Evolutionary conservation across 2,888 invertebrate species (phyloP).

Genomic region (Epirrita christyi): DNA sequence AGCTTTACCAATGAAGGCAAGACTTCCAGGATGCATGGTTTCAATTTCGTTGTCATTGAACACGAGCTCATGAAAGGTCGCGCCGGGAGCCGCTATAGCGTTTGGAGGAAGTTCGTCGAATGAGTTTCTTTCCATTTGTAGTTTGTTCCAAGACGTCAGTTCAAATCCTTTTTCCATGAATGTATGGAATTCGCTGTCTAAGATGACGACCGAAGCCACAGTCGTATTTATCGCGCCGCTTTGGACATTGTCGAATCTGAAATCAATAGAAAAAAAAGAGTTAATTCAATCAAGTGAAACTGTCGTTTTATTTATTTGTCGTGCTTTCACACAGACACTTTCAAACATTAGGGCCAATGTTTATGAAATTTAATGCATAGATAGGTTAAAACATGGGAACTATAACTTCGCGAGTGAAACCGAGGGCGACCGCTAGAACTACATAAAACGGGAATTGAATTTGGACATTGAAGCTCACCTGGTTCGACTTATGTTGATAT

Average conservation of each 20-base stretch:
- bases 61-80: conserved; percentile 84
- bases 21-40: conserved; percentile 73
- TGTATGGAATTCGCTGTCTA: conserved; percentile 85
- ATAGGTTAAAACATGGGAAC: too few species aligned
- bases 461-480: too few species aligned
- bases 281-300: not conserved
- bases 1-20: conserved; percentile 85
- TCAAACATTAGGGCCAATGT: too few species aligned
- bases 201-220: conserved; percentile 85
- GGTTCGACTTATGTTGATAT: conserved; percentile 87
- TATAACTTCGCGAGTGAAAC: too few species aligned
- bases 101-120: conserved; percentile 84
- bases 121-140: conserved; percentile 86
- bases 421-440: too few species aligned
- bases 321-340: too few species aligned
- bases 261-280: conserved; percentile 49
- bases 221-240: conserved; percentile 87
- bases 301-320: too few species aligned
- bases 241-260: conserved; percentile 86
- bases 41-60: conserved; percentile 78
- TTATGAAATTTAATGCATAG: too few species aligned
- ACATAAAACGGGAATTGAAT: too few species aligned
- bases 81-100: conserved; percentile 79
- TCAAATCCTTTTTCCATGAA: conserved; percentile 86
- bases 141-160: conserved; percentile 87